Conservation (phyloP, 2,888 invertebrate genomes). For the Drosophila pseudotakahashii region DNA sequence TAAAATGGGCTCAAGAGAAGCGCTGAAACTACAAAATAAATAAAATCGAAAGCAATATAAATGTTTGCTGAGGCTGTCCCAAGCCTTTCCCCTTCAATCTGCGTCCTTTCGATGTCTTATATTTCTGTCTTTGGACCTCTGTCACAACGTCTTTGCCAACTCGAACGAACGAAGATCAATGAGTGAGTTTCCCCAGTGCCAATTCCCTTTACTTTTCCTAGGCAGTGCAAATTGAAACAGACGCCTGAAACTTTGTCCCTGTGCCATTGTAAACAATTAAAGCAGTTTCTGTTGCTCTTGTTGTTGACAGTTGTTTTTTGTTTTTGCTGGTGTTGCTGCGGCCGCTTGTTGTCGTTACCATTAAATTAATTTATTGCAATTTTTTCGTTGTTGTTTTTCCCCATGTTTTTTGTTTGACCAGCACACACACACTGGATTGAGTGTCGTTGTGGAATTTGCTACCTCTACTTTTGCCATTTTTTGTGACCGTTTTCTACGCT, state of each 20-base stretch:
- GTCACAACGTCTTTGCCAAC: slow-evolving; percentile 26
- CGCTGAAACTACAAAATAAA: slow-evolving; percentile 13
- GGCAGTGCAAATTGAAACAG: slow-evolving; percentile 20
- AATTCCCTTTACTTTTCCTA: slow-evolving; percentile 11
- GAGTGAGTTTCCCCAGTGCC: slow-evolving; percentile 35
- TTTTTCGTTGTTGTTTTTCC: slow-evolving; percentile 31
- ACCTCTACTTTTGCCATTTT: slow-evolving; percentile 1
- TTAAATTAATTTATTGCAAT: slow-evolving; percentile 62
- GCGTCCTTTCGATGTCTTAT: slow-evolving; percentile 26
- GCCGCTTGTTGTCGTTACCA: slow-evolving; percentile 46
- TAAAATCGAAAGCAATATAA: slow-evolving; percentile 10
- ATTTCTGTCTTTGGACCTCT: slow-evolving; percentile 2
- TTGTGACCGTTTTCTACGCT: slow-evolving; percentile 8
- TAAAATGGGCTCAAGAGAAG: slow-evolving; percentile 29
- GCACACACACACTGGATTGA: slow-evolving; percentile 16
- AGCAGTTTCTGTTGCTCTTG: slow-evolving; percentile 32
- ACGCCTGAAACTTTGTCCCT: slow-evolving; percentile 16
- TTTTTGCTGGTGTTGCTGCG: background rate
- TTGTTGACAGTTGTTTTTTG: slow-evolving; percentile 27
- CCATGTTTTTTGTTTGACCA: slow-evolving; percentile 43
- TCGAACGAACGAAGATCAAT: slow-evolving; percentile 64
- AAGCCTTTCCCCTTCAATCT: background rate
- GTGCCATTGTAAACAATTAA: slow-evolving; percentile 50
- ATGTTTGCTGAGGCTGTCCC: background rate
- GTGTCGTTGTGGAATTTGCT: slow-evolving; percentile 23